phyloP scores from a whole-genome alignment of 2,113 vertebrate species.

The Taurulus bubalis region DNA sequence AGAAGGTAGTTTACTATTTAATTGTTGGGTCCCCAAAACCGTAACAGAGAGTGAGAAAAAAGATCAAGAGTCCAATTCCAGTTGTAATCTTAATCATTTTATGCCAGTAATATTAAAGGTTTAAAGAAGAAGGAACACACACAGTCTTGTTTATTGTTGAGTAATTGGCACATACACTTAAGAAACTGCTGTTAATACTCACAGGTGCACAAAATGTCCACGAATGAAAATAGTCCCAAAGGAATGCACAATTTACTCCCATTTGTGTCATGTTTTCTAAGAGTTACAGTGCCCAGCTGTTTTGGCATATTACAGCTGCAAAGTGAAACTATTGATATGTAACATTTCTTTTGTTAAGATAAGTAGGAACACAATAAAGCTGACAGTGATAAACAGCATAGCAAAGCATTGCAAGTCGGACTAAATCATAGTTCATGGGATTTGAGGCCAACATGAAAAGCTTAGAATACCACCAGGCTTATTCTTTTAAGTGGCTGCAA shows the following conservation, averaged over 20 bases:
- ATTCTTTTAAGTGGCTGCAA: background rate
- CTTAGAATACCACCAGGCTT: background rate
- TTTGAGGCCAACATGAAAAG: background rate
- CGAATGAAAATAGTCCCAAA: background rate
- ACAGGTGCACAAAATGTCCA: background rate
- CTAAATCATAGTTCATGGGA: background rate
- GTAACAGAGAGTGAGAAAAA: background rate
- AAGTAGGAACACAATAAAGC: too few species aligned
- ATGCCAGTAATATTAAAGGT: background rate
- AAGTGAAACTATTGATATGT: background rate
- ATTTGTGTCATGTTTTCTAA: background rate
- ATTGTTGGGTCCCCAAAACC: background rate
- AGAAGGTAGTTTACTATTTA: background rate
- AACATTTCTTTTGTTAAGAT: background rate
- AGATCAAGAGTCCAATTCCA: background rate
- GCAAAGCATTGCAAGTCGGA: background rate
- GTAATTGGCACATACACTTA: background rate
- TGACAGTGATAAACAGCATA: background rate
- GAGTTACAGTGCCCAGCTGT: background rate
- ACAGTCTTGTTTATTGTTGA: background rate
- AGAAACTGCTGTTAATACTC: background rate
- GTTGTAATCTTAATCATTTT: background rate
- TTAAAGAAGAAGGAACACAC: background rate
- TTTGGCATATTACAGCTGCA: background rate
- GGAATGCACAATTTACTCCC: background rate